Percentiles rank a stretch among this genome's conserved stretches.
These are phyloP conservation scores for Orussus abietinus DNA, from an alignment of 1,140 invertebrate species.

Conservation along the genomic window DNA sequence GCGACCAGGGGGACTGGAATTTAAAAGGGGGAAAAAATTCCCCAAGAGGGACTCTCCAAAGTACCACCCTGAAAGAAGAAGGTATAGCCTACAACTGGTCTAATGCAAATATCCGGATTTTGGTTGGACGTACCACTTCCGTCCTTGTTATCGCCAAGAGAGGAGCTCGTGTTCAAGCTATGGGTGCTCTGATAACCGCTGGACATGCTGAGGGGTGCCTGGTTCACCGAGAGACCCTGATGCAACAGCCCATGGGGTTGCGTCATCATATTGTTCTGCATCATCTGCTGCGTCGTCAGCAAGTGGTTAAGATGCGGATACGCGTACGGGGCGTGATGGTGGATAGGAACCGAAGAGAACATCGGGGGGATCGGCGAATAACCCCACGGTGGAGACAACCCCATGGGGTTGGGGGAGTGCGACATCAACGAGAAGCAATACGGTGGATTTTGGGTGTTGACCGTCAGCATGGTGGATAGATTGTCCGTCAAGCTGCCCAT, in stretches of 20 bases:
- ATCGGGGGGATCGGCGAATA: conserved; percentile 36
- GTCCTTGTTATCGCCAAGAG: conserved; percentile 33
- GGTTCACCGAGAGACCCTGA: conserved; percentile 22
- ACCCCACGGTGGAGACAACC: conserved; percentile 38
- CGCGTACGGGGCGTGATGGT: conserved; percentile 30
- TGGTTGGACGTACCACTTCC: conserved; percentile 29
- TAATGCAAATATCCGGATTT: conserved; percentile 1
- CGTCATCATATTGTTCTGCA: conserved; percentile 26
- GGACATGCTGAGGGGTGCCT: conserved; percentile 31
- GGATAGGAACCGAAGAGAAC: conserved; percentile 38
- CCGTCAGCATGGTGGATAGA: conserved; percentile 33
- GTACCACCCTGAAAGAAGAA: too few species aligned
- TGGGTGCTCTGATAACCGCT: conserved; percentile 23
- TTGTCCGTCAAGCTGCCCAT: conserved; percentile 27
- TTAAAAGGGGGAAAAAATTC: too few species aligned
- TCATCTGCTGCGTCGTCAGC: conserved; percentile 36
- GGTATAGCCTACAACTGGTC: background rate
- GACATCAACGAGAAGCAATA: conserved; percentile 39
- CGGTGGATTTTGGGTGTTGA: conserved; percentile 40
- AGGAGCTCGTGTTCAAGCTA: conserved; percentile 20
- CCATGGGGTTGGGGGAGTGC: conserved; percentile 38
- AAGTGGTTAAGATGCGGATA: conserved; percentile 40
- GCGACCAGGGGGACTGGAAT: too few species aligned
- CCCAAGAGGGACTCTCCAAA: too few species aligned
- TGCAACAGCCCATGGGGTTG: conserved; percentile 26